Conservation (phyloP, 2,888 invertebrate genomes). For the Gnatocerus cornutus region DNA sequence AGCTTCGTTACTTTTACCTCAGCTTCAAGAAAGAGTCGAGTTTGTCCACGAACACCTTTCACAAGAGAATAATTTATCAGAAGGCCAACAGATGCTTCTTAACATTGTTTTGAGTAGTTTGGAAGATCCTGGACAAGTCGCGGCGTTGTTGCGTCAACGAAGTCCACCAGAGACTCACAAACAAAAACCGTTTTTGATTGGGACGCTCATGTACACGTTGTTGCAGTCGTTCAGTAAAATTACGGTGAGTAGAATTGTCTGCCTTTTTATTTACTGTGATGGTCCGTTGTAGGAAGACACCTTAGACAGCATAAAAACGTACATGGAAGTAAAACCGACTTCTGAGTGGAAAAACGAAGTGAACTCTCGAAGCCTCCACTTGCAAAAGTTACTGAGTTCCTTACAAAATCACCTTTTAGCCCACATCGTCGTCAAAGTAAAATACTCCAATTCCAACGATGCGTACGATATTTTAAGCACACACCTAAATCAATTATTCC, state of each 20-base stretch:
- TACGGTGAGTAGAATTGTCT: constrained; percentile 70
- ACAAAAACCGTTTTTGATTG: constrained; percentile 65
- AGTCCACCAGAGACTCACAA: constrained; percentile 62
- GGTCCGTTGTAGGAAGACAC: constrained; percentile 64
- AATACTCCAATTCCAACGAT: constrained; percentile 46
- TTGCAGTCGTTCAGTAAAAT: constrained; percentile 73
- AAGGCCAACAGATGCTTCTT: constrained; percentile 77
- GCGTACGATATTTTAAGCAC: constrained; percentile 33
- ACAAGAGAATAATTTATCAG: constrained; percentile 72
- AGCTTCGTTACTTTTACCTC: constrained; percentile 75
- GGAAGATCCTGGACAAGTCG: constrained; percentile 76
- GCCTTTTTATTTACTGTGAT: too few relatives aligned
- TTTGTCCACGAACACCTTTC: constrained; percentile 75
- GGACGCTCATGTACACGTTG: constrained; percentile 74
- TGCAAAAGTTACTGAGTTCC: constrained; percentile 74
- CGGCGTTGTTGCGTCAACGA: constrained; percentile 73
- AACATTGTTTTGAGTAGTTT: constrained; percentile 76
- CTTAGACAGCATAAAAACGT: constrained; percentile 61
- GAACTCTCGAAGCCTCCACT: constrained; percentile 67
- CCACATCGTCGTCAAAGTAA: constrained; percentile 66
- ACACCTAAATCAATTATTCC: constrained; percentile 66
- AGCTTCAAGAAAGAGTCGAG: constrained; percentile 75
- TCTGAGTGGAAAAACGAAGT: constrained; percentile 63
- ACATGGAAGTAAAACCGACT: constrained; percentile 61
- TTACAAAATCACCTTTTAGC: constrained; percentile 77